Evolutionary conservation across 1,140 invertebrate genomes (phyloP).

Genomic region (Plutomurus gul): DNA sequence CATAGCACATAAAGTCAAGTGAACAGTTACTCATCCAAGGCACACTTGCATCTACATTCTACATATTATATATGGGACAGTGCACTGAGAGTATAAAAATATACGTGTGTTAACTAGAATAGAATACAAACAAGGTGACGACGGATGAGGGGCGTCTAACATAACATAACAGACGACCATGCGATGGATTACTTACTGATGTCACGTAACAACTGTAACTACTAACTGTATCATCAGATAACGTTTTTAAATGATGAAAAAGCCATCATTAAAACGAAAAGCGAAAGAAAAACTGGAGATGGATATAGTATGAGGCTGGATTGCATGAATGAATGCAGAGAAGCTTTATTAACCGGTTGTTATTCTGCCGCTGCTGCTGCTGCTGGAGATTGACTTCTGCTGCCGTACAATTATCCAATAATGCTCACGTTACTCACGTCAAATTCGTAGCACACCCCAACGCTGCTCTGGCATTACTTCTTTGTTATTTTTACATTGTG

Average conservation of each 20-base stretch:
- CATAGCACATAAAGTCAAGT: conserved; percentile 9
- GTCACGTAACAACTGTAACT: not conserved
- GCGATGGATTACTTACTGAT: not conserved
- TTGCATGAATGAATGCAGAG: not conserved
- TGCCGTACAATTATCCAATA: conserved; percentile 13
- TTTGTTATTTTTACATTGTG: too few species aligned
- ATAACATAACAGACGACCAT: not conserved
- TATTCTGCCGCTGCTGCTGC: not conserved
- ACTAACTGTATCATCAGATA: not conserved
- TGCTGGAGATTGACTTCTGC: not conserved
- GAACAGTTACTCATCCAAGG: not conserved
- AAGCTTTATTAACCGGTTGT: not conserved
- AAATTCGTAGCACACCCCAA: too few species aligned
- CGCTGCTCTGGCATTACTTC: too few species aligned
- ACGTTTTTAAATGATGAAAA: not conserved
- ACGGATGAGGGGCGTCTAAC: not conserved
- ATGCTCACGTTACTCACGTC: not conserved
- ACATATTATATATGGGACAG: too few species aligned
- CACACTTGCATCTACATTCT: too few species aligned
- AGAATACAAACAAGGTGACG: conserved; percentile 19
- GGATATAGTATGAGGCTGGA: not conserved
- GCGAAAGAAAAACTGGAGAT: not conserved
- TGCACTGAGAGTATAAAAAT: too few species aligned
- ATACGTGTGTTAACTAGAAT: too few species aligned
- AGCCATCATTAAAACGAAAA: not conserved